Conservation (phyloP, 1,140 invertebrate species). For the Brachionus rubens region DNA sequence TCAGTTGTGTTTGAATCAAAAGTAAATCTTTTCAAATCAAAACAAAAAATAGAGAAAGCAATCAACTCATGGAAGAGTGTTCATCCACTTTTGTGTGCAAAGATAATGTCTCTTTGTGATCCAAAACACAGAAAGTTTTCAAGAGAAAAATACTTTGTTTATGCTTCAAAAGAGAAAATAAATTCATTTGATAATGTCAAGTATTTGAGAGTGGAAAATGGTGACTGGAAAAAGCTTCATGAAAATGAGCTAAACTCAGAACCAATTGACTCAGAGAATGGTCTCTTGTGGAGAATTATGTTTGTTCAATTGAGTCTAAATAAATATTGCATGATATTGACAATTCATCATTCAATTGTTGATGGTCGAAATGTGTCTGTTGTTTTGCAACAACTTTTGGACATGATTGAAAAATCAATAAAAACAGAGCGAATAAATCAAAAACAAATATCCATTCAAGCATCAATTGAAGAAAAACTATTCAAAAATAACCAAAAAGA, state of each 20-base stretch:
- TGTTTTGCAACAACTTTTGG: slow-evolving; percentile 18
- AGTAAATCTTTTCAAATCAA: background rate
- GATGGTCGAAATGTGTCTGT: slow-evolving; percentile 4
- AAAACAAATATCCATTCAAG: background rate
- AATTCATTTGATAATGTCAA: background rate
- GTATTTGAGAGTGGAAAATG: background rate
- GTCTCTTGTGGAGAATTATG: background rate
- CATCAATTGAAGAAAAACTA: slow-evolving; percentile 12
- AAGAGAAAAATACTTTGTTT: slow-evolving; percentile 4
- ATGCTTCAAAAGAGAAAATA: background rate
- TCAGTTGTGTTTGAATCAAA: background rate
- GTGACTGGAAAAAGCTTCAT: background rate
- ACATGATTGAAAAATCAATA: slow-evolving; percentile 4
- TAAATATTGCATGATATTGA: slow-evolving; percentile 20
- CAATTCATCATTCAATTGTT: slow-evolving; percentile 13
- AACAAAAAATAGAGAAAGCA: slow-evolving; percentile 2
- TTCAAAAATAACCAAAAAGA: background rate
- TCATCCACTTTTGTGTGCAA: slow-evolving; percentile 21
- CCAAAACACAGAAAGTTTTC: slow-evolving; percentile 5
- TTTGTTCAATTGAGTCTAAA: background rate
- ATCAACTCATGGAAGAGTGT: slow-evolving; percentile 1
- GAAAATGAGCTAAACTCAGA: background rate
- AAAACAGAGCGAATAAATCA: background rate
- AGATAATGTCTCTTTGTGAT: background rate
- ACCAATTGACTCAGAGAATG: background rate